Conservation (phyloP, 2,888 invertebrate species). For the Lymantria dispar region DNA sequence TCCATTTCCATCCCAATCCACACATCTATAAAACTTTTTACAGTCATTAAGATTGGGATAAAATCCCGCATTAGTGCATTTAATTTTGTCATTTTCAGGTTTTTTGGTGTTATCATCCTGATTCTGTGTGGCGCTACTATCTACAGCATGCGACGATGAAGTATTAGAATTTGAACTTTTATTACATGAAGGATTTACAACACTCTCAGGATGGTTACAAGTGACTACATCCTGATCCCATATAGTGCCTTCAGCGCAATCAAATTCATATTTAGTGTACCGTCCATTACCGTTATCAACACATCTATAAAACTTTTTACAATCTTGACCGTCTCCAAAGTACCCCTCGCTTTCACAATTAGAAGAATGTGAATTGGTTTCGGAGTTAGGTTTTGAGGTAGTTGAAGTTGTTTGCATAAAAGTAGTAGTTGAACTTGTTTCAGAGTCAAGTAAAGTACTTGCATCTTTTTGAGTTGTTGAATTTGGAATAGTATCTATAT, state of each 20-base stretch:
- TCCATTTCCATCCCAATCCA: conserved; percentile 82
- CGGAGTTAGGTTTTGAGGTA: conserved; percentile 28
- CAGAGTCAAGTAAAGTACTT: conserved; percentile 3
- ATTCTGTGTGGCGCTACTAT: not conserved
- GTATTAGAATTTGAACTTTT: conserved; percentile 25
- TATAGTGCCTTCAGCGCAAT: conserved; percentile 86
- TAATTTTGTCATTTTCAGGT: conserved; percentile 49
- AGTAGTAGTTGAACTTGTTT: not conserved
- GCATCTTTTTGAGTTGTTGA: conserved; percentile 18
- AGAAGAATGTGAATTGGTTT: conserved; percentile 8
- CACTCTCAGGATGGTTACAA: conserved; percentile 73
- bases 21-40: conserved; percentile 86
- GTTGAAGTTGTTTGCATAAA: conserved; percentile 24
- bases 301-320: conserved; percentile 86
- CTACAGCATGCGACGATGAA: not conserved
- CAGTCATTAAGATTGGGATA: conserved; percentile 84
- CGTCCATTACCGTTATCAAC: conserved; percentile 83
- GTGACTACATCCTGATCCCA: conserved; percentile 83
- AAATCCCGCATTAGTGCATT: conserved; percentile 83
- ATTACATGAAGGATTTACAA: conserved; percentile 59
- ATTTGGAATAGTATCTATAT: not conserved
- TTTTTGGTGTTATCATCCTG: conserved; percentile 45
- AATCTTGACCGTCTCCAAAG: conserved; percentile 82
- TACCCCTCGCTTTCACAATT: conserved; percentile 82
- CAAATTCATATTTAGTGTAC: conserved; percentile 83